phyloP scores from a whole-genome alignment of 2,797 vertebrate genomes.

The Pipistrellus pipistrellus region DNA sequence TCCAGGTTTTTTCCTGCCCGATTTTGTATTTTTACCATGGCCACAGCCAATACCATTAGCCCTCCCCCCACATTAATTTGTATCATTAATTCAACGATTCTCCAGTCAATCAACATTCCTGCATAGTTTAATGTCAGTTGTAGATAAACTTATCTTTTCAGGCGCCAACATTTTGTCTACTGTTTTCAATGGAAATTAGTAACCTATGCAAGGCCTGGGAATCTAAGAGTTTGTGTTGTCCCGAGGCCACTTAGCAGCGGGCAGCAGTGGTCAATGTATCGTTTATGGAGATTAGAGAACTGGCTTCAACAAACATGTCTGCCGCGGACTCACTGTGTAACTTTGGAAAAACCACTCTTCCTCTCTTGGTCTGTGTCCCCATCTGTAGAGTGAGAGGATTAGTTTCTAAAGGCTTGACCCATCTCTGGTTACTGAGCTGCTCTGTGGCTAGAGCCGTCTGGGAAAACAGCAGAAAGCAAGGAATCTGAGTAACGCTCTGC shows the following conservation, averaged over 20 bases:
- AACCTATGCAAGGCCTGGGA: not conserved
- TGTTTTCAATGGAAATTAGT: not conserved
- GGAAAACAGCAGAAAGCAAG: slow-evolving; percentile 32
- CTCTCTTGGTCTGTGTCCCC: slow-evolving; percentile 6
- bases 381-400: not conserved
- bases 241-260: not conserved
- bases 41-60: not conserved
- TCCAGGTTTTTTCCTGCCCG: slow-evolving; percentile 51
- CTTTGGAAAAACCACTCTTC: slow-evolving; percentile 27
- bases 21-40: slow-evolving; percentile 35
- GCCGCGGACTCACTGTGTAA: not conserved
- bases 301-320: not conserved
- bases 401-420: not conserved
- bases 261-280: not conserved
- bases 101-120: slow-evolving; percentile 26
- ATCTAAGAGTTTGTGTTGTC: not conserved
- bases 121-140: slow-evolving; percentile 15
- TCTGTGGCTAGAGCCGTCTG: not conserved
- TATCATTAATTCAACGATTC: slow-evolving; percentile 27
- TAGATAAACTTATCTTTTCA: not conserved
- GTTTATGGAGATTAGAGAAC: not conserved
- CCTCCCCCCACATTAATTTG: not conserved
- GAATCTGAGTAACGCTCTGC: not conserved
- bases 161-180: not conserved
- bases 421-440: not conserved